Evolutionary conservation across 2,113 vertebrate genomes (phyloP), one percentile per base, ranked within the genome.

Genomic region (Paramisgurnus dabryanus): DNA sequence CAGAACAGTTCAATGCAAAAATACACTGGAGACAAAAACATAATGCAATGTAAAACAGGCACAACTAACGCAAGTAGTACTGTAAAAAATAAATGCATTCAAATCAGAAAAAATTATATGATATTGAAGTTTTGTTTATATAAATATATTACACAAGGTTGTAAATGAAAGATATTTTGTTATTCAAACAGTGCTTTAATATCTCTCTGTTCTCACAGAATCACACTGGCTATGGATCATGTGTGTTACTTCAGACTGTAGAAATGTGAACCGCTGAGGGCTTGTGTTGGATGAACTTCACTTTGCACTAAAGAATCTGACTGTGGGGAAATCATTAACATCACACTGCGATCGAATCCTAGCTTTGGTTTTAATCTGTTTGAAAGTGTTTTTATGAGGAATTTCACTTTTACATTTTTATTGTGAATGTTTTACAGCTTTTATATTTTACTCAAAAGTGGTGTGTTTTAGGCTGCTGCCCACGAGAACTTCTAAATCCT

Each of bases 141-240:
- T 34, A 34, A 34, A 34, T 34, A 34, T 34, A 34, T 34, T 34
- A 34, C 27, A 34, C 27, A 34, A 34, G 49, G 49, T 10, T 12
- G 11, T 50, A 12, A 50, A 10, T 11, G 49, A 80, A 43, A 8
- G 10, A n/a, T 53, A 55, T 22, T 43, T 49, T 60, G 0, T 55
- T 7, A 3, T 68, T 57, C 0, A 57, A n/a, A 58, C 6, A n/a
- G 1, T 0, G 2, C 7, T 58, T n/a, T 58, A 58, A 41, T 58
- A 43, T 68, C 15, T 34, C 18, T 80, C 12, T 39, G 6, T 73
- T 66, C 4, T 70, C 3, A 34, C 85, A 93, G 92, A 73, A 92
- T 94, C 86, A 86, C 80, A 78, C 11, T 43, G 4, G 89, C 89
- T 81, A 92, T 94, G 90, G 87, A 92, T 49, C 79, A 85, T 0